A percentile compares a stretch with the other conserved stretches of the same genome.
Conservation (phyloP, 2,797 vertebrate species). For the Macroramphosus scolopax region DNA sequence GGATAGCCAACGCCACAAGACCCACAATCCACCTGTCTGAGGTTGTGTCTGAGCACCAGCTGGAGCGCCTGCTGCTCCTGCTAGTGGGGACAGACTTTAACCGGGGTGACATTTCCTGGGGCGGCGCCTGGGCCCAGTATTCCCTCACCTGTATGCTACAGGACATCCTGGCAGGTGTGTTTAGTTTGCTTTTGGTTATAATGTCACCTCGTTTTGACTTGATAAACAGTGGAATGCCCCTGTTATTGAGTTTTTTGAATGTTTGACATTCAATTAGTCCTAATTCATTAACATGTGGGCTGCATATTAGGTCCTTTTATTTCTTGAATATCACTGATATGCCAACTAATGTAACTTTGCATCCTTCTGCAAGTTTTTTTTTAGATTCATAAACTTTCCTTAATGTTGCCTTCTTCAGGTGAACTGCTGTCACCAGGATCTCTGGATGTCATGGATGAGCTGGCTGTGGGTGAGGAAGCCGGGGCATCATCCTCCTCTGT, state of each 20-base stretch:
- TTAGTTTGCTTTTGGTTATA: too few relatives aligned
- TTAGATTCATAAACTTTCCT: too few relatives aligned
- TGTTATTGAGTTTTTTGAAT: too few relatives aligned
- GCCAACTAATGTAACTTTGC: too few relatives aligned
- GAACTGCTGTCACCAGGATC: constrained; percentile 88
- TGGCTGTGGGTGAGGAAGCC: constrained; percentile 84
- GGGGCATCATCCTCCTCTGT: constrained; percentile 84
- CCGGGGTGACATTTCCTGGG: constrained; percentile 97
- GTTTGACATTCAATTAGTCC: too few relatives aligned
- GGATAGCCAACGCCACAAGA: constrained; percentile 95
- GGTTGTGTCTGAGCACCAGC: constrained; percentile 93
- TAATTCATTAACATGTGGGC: too few relatives aligned
- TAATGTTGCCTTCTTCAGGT: constrained; percentile 68
- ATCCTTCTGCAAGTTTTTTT: too few relatives aligned
- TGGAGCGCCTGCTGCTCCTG: constrained; percentile 93
- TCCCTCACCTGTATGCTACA: constrained; percentile 98
- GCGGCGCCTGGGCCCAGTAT: constrained; percentile 98
- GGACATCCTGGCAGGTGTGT: constrained; percentile 94
- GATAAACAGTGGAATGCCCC: too few relatives aligned
- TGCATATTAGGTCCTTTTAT: too few relatives aligned
- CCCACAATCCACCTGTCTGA: constrained; percentile 98
- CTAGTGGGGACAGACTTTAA: constrained; percentile 98
- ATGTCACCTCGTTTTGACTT: too few relatives aligned
- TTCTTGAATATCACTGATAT: too few relatives aligned
- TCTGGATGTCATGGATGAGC: constrained; percentile 91